Base-by-base conservation (phyloP, 2,888 invertebrate genomes). In the Acanthosepion esculentum region DNA sequence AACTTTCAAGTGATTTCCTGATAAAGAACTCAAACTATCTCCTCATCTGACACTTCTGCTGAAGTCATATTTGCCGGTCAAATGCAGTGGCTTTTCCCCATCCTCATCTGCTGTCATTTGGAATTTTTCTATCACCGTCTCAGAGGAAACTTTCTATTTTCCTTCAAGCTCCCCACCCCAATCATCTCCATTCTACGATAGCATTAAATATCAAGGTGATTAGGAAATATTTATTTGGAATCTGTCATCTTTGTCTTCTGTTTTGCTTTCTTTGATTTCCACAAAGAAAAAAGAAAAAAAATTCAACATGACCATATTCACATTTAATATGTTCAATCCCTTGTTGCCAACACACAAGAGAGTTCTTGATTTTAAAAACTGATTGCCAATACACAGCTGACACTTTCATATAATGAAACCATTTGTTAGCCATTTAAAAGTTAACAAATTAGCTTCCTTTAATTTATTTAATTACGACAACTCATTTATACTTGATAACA, bases 1-100 rank as follows among this genome's bases (percentile, higher is more conserved):
- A n/a, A 78, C n/a, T 78, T 78, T 78, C 78, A 78, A 78, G n/a
- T 78, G 78, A 78, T 78, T 78, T 78, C 78, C 78, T 78, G 78
- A 78, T 78, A 78, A 78, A 78, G 78, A 78, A 78, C 78, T n/a
- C 78, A 78, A n/a, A 78, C 78, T 78, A n/a, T n/a, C 78, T 78
- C 78, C 33, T 78, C 78, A 78, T 78, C 33, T 78, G n/a, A 15
- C 78, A 78, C 78, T 78, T 78, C 78, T 78, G 29, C 1, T 78
- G n/a, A 78, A 78, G 78, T 78, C 78, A 33, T 78, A 78, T 78
- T n/a, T 78, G n/a, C 33, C 12, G 78, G n/a, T 78, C 78, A 78
- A 78, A 78, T 33, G n/a, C n/a, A 78, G n/a, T 78, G n/a, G n/a
- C 78, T 78, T 33, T 78, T 78, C 78, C 33, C n/a, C n/a, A 78